Conservation (phyloP, 2,797 vertebrate species). For the Caiman crocodilus region DNA sequence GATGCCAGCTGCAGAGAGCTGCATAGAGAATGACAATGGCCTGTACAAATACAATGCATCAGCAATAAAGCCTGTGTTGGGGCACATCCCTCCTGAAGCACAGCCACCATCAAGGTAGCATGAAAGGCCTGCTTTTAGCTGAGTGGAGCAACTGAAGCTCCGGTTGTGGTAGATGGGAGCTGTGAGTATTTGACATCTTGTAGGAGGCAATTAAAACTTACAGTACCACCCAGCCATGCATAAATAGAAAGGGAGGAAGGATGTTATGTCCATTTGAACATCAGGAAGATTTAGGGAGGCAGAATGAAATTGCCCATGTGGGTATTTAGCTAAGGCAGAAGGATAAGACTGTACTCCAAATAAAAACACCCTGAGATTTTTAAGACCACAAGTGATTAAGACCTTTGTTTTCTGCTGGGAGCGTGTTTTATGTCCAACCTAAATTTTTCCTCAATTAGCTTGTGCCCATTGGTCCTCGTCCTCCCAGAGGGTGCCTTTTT, state of each 20-base stretch:
- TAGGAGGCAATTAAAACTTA: fast-evolving
- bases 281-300: neutral
- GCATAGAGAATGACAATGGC: slow-evolving; percentile 73
- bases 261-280: neutral
- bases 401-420: neutral
- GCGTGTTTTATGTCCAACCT: no score
- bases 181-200: neutral
- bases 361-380: neutral
- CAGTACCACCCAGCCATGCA: neutral
- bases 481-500: no score
- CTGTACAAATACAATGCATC: slow-evolving; percentile 60
- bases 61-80: slow-evolving; percentile 7
- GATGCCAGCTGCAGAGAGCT: slow-evolving; percentile 74
- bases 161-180: neutral
- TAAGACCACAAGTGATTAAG: neutral
- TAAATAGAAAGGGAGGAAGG: neutral
- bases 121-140: neutral
- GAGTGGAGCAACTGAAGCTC: fast-evolving
- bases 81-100: neutral
- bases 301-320: fast-evolving
- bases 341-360: neutral
- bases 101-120: neutral
- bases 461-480: no score
- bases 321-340: neutral
- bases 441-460: neutral